Base-by-base conservation (phyloP, 2,113 vertebrate species). In the Oncorhynchus kisutch region DNA sequence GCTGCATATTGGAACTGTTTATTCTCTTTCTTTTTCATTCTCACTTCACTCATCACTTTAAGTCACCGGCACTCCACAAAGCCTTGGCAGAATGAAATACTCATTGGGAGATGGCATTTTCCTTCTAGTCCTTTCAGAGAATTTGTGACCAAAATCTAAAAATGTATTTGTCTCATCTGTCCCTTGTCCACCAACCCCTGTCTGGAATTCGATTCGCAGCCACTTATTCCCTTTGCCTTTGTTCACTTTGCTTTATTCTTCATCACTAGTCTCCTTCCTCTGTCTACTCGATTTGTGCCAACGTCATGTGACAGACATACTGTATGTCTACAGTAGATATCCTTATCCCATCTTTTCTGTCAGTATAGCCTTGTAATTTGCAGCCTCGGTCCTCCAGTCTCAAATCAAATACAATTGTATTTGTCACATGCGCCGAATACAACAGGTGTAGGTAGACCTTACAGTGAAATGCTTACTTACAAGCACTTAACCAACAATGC, bases 301-400 rank as follows among this genome's bases (percentile, higher is more conserved):
- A 62, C 9, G 7, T 24, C 59, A 22, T 62, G 59, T 62, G n/a
- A 22, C 5, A n/a, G 59, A n/a, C 5, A n/a, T 24, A 62, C 59
- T 22, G 59, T 22, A 62, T 62, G 59, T 62, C 59, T 62, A 45
- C 39, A 45, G 2, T 45, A 62, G n/a, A 62, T 80, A 74, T 67
- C 66, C 71, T 73, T 72, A 71, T 79, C 73, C 79, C 72, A 85
- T 81, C 72, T 68, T 81, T 77, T 59, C 70, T 84, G 81, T 84
- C 85, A 84, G 66, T 82, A 72, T 45, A 49, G 68, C 39, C 68
- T 16, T 34, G 13, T 25, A 45, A 75, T 76, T 57, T 70, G 71
- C 76, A 57, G 27, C 75, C 22, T 72, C 73, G 76, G 72, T 48
- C 8, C 2, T 24, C 27, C 27, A 54, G 49, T 59, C 64, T 24